Conservation (phyloP, 2,797 vertebrate species). For the Pachyuromys duprasi region DNA sequence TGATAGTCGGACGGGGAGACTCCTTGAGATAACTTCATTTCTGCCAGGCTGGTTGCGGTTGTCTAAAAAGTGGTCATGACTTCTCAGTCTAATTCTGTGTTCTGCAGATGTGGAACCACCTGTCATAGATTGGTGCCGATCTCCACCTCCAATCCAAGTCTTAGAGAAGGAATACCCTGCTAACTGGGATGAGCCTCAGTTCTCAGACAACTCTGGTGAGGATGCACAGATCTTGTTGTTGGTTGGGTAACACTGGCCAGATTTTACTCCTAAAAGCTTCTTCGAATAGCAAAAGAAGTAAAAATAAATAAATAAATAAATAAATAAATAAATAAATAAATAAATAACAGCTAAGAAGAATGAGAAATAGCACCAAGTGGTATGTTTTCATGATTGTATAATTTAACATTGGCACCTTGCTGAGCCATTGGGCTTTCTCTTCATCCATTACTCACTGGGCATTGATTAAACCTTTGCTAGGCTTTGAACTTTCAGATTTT, state of each 20-base stretch:
- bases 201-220: slow-evolving; percentile 99
- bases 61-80: background rate
- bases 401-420: slow-evolving; percentile 23
- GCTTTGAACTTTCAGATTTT: background rate
- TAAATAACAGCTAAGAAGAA: background rate
- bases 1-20: background rate
- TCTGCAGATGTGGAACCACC: slow-evolving; percentile 94
- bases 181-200: slow-evolving; percentile 96
- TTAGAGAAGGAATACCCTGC: slow-evolving; percentile 88
- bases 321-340: too few relatives aligned
- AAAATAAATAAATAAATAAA: too few relatives aligned
- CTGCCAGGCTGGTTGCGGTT: background rate
- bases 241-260: background rate
- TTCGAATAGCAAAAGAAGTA: background rate
- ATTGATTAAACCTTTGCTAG: background rate
- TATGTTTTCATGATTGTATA: background rate
- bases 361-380: background rate
- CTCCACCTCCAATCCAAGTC: slow-evolving; percentile 92
- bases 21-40: background rate
- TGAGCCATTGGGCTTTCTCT: background rate
- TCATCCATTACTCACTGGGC: background rate
- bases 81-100: slow-evolving; percentile 69
- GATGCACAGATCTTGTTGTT: background rate
- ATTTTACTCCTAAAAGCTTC: slow-evolving; percentile 4
- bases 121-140: slow-evolving; percentile 96